Evolutionary conservation across 2,888 invertebrate genomes (phyloP).

Genomic region (Orthosia incerta): DNA sequence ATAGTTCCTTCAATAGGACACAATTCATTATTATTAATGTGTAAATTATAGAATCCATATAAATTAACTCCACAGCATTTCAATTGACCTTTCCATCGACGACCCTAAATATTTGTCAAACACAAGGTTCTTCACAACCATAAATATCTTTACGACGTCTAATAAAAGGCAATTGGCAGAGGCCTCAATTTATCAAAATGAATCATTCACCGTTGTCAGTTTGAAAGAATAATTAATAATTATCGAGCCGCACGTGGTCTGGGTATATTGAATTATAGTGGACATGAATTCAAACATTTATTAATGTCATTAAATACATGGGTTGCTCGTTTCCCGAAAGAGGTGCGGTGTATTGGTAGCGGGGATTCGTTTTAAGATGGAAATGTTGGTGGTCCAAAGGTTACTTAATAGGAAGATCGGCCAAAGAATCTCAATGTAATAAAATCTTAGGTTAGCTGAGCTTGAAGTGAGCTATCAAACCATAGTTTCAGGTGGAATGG

Average conservation of each 20-base stretch:
- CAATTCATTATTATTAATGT: neutral
- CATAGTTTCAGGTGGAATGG: no score
- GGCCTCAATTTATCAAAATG: conserved; percentile 39
- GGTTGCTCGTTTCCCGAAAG: conserved; percentile 6
- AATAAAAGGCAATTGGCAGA: conserved; percentile 42
- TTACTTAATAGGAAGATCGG: no score
- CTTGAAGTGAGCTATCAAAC: no score
- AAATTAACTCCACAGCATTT: conserved; percentile 20
- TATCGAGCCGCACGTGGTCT: conserved; percentile 55
- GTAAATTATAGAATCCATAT: neutral
- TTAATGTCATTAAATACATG: conserved; percentile 21
- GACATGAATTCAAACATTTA: conserved; percentile 80
- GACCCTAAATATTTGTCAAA: conserved; percentile 39
- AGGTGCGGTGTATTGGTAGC: conserved; percentile 10
- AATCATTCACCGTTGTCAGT: conserved; percentile 39
- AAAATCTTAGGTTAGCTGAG: no score
- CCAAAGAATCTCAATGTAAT: no score
- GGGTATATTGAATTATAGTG: conserved; percentile 80
- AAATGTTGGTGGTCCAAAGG: neutral
- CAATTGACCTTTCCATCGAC: conserved; percentile 31
- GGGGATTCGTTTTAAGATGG: neutral
- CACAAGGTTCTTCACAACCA: conserved; percentile 26
- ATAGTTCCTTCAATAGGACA: neutral
- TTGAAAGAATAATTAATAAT: conserved; percentile 68
- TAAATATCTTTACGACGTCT: conserved; percentile 42